phyloP scores from a whole-genome alignment of 2,797 vertebrate genomes.

The Rhabdomys pumilio region DNA sequence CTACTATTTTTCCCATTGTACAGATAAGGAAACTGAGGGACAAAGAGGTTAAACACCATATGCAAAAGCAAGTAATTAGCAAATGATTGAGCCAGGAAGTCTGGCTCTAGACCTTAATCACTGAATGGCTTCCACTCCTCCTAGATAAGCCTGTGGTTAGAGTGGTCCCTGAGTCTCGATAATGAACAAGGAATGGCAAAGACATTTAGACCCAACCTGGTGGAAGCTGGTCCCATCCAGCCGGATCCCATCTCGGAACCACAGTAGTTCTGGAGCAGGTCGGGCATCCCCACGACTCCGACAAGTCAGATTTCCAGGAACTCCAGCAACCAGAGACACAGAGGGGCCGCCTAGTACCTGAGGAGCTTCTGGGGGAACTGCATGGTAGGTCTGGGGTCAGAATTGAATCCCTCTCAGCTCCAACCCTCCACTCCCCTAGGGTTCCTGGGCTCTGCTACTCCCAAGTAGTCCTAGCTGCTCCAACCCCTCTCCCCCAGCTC shows the following conservation, averaged over 20 bases:
- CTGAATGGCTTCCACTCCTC: constrained; percentile 5
- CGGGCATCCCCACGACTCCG: constrained; percentile 91
- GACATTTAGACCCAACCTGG: constrained; percentile 90
- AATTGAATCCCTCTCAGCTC: constrained; percentile 1
- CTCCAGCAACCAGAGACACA: constrained; percentile 93
- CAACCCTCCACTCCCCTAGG: background rate
- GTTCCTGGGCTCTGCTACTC: background rate
- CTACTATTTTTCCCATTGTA: background rate
- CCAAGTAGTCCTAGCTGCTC: background rate
- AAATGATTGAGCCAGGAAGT: background rate
- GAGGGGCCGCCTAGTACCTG: constrained; percentile 93
- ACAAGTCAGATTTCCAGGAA: constrained; percentile 94
- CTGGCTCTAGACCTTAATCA: background rate
- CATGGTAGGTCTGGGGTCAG: constrained; percentile 50
- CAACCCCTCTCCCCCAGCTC: background rate
- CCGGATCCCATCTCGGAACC: constrained; percentile 94
- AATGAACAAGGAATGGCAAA: background rate
- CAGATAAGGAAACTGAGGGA: constrained; percentile 48
- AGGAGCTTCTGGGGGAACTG: constrained; percentile 95
- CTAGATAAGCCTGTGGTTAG: background rate
- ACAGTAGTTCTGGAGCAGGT: constrained; percentile 94
- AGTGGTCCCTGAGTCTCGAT: background rate
- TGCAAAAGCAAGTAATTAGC: background rate
- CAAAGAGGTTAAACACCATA: constrained; percentile 40
- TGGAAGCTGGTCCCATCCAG: constrained; percentile 92